Percentiles rank a stretch among this genome's conserved stretches.
Evolutionary conservation across 2,113 vertebrate genomes (phyloP).

Genomic region (Alosa alosa): DNA sequence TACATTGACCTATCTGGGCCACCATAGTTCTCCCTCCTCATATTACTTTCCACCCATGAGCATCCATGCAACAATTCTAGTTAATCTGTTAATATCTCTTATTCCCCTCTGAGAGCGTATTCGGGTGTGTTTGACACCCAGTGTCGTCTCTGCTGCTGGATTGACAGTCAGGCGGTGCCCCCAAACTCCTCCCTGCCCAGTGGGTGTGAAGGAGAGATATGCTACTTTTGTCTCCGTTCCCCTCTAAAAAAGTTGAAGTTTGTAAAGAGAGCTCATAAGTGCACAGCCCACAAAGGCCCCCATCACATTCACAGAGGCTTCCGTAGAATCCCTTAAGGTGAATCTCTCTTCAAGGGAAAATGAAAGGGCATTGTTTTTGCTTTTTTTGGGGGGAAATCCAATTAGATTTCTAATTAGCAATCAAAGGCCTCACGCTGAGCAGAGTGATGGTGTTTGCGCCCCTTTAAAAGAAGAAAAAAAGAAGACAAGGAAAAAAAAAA

Average conservation of each 20-base stretch:
- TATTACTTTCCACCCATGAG: neutral
- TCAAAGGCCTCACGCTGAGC: slow-evolving; percentile 30
- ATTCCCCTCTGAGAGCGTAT: neutral
- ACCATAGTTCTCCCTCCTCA: no score
- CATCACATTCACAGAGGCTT: neutral
- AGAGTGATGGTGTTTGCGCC: slow-evolving; percentile 21
- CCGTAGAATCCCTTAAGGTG: slow-evolving; percentile 24
- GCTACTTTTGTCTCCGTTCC: neutral
- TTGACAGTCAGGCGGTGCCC: neutral
- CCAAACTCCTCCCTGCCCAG: neutral
- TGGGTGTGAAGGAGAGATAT: neutral
- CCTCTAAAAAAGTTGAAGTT: neutral
- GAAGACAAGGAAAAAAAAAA: neutral
- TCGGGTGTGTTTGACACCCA: neutral
- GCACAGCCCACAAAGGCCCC: neutral
- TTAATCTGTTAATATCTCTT: neutral
- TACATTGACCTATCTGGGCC: no score
- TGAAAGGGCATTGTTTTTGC: slow-evolving; percentile 39
- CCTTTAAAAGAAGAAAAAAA: neutral
- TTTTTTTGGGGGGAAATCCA: slow-evolving; percentile 28
- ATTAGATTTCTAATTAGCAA: slow-evolving; percentile 45
- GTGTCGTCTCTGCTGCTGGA: neutral
- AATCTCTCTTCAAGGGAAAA: slow-evolving; percentile 25
- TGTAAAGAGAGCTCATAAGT: neutral
- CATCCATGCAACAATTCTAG: neutral